phyloP scores from a whole-genome alignment of 2,797 vertebrate genomes.

The Scolopax bukidnonensis region DNA sequence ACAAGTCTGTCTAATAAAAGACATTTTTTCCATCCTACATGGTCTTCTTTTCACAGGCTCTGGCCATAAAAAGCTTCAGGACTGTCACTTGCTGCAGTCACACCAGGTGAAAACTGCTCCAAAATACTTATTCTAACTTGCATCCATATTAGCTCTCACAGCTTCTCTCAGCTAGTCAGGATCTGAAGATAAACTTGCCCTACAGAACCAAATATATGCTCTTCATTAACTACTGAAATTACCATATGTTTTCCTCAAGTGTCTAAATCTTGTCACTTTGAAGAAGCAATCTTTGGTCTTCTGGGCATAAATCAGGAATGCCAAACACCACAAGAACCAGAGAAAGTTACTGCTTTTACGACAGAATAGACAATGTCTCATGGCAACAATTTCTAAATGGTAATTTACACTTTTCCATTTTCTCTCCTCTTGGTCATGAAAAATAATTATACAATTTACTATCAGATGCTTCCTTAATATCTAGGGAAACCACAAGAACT shows the following conservation, averaged over 20 bases:
- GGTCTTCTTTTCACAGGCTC: neutral
- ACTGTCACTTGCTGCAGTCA: neutral
- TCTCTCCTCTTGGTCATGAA: slow-evolving; percentile 13
- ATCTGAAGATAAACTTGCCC: neutral
- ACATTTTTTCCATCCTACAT: neutral
- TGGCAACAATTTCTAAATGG: neutral
- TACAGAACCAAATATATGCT: neutral
- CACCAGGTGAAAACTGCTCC: neutral
- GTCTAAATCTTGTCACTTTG: slow-evolving; percentile 48
- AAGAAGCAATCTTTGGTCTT: slow-evolving; percentile 54
- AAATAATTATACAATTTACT: slow-evolving; percentile 68
- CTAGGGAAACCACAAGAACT: neutral
- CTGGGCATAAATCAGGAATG: slow-evolving; percentile 51
- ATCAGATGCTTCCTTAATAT: slow-evolving; percentile 31
- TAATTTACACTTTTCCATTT: slow-evolving; percentile 48
- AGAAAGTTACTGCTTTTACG: slow-evolving; percentile 22
- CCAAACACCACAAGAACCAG: neutral
- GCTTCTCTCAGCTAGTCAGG: neutral
- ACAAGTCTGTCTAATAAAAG: neutral
- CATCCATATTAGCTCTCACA: neutral
- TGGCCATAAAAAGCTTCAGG: neutral
- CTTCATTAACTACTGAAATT: slow-evolving; percentile 49
- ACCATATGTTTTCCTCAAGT: slow-evolving; percentile 44
- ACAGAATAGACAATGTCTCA: slow-evolving; percentile 48
- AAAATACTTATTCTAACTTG: neutral